Base-by-base conservation (phyloP, 2,797 vertebrate species). In the Staurois parvus region DNA sequence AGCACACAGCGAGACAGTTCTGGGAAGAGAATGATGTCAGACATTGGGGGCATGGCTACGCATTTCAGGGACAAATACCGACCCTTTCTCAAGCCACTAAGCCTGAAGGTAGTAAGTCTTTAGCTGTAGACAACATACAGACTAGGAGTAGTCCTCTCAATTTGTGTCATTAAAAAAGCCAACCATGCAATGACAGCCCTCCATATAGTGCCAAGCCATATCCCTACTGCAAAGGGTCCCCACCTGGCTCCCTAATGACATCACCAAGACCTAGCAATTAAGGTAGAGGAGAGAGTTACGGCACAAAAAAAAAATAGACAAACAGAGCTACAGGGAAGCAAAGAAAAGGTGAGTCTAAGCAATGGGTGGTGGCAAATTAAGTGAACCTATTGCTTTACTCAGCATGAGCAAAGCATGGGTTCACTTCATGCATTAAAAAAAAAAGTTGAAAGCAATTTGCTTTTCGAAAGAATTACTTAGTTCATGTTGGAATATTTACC, bases 401-500 rank as follows among this genome's bases (percentile, higher is more conserved):
- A 59, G 19, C 52, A 59, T 24, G 52, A 19, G 6, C 6, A 59
- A 59, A 24, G 21, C 19, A 8, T 0, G 4, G 21, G 21, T 59
- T 59, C 21, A 59, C 52, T 59, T 59, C 21, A n/a, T 11, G 12
- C 2, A 66, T 15, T 8, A 37, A 37, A 45, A 45, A 66, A 30
- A n/a, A 19, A 67, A 48, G 30, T 19, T 26, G 19, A 21, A 30
- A 28, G 74, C 67, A 78, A 24, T 66, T 17, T 9, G 28, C 24
- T 84, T 37, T 79, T 84, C 52, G 73, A 72, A 84, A 52, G 29
- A 64, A 76, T 30, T 30, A 26, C 45, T 74, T 59, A 21, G 62
- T 11, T 29, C 62, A 76, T 29, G 28, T 76, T 52, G 34, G 74
- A 82, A 77, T 82, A 68, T 81, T 85, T 85, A 72, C 73, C 32